phyloP scores from a whole-genome alignment of 2,888 invertebrate genomes.

The Lathronympha strigana region DNA sequence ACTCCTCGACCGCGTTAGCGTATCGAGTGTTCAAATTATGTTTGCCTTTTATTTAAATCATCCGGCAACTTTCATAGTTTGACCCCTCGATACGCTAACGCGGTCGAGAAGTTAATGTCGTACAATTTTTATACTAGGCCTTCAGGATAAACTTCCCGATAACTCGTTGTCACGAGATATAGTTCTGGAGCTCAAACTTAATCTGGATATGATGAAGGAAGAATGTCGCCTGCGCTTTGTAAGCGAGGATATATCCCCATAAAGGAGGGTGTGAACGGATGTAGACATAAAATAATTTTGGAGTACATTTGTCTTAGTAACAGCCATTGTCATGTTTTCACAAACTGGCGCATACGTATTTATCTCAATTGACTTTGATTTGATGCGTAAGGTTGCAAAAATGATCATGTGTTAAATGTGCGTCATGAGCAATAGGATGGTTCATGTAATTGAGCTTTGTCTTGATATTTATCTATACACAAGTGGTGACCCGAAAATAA shows the following conservation, averaged over 20 bases:
- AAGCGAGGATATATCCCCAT: neutral
- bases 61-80: too few relatives aligned
- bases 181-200: neutral
- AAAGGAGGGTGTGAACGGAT: constrained; percentile 20
- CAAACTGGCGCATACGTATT: neutral
- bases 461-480: neutral
- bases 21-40: too few relatives aligned
- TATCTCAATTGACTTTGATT: neutral
- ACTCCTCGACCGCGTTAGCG: too few relatives aligned
- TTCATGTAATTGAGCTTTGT: neutral
- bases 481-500: neutral
- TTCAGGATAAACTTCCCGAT: neutral
- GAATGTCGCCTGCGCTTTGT: neutral
- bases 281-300: neutral
- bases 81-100: too few relatives aligned
- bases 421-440: neutral
- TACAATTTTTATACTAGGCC: too few relatives aligned
- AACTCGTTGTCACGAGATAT: neutral
- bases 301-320: constrained; percentile 15
- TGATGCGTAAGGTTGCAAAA: neutral
- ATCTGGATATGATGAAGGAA: neutral
- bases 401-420: neutral
- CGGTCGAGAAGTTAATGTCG: too few relatives aligned
- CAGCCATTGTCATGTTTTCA: constrained; percentile 8
- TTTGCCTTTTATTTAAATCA: too few relatives aligned